Evolutionary conservation across 2,113 vertebrate genomes (phyloP).

Genomic region (Scomber colias): DNA sequence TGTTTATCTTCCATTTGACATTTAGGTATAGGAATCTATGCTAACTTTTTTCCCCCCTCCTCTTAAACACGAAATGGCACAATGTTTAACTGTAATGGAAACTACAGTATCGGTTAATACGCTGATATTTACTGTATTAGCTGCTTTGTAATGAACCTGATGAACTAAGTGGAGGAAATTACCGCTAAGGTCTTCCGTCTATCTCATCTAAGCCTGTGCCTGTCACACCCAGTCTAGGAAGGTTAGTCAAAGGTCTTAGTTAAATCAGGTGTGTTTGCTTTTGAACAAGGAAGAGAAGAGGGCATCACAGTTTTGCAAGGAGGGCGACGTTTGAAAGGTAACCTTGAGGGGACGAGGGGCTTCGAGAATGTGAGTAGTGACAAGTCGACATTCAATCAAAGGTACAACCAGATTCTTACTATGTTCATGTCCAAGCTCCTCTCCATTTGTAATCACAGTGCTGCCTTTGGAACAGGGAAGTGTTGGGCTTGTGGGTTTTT

Average conservation of each 20-base stretch:
- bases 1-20: not conserved
- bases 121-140: conserved; percentile 10
- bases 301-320: too few species aligned
- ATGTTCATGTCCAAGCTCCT: not conserved
- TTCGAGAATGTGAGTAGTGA: too few species aligned
- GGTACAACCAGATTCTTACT: too few species aligned
- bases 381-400: too few species aligned
- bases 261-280: not conserved
- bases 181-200: conserved; percentile 25
- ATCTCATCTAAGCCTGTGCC: conserved; percentile 18
- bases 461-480: conserved; percentile 2
- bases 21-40: not conserved
- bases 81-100: not conserved
- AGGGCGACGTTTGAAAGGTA: not conserved
- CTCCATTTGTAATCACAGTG: conserved; percentile 26
- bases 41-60: not conserved
- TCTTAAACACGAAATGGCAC: not conserved
- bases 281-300: not conserved
- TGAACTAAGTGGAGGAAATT: conserved; percentile 38
- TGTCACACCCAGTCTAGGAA: conserved; percentile 58
- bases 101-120: conserved; percentile 7
- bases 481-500: conserved; percentile 20
- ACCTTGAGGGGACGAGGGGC: not conserved
- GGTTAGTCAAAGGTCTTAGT: conserved; percentile 7
- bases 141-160: conserved; percentile 49